These are phyloP conservation scores for Notothenia coriiceps DNA, from an alignment of 2,113 vertebrate species.

Conservation along the genomic window DNA sequence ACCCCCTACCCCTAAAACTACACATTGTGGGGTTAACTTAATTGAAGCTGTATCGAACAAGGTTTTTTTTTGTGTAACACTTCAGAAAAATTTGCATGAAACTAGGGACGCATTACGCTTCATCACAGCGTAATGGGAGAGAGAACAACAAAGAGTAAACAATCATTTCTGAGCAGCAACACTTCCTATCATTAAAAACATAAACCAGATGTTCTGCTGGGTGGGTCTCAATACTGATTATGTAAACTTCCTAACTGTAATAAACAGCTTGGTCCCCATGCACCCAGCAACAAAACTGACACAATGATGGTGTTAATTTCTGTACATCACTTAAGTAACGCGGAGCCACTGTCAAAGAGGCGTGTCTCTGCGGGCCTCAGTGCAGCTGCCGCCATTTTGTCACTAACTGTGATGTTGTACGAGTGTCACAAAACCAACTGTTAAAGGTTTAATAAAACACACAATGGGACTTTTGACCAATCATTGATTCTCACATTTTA, in stretches of 20 bases:
- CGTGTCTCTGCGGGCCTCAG: slow-evolving; percentile 31
- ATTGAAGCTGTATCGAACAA: background rate
- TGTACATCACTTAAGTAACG: slow-evolving; percentile 41
- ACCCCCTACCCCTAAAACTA: too few species aligned
- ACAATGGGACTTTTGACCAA: background rate
- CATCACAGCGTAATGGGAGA: slow-evolving; percentile 80
- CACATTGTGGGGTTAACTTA: background rate
- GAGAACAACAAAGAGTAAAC: slow-evolving; percentile 77
- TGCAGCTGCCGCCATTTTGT: slow-evolving; percentile 42
- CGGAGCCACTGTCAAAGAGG: slow-evolving; percentile 9
- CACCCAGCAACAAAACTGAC: slow-evolving; percentile 26
- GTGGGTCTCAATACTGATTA: slow-evolving; percentile 72
- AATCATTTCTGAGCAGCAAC: slow-evolving; percentile 71
- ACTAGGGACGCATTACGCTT: slow-evolving; percentile 70
- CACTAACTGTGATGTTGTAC: background rate
- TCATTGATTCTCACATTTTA: background rate
- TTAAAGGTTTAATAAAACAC: background rate
- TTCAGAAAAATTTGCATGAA: slow-evolving; percentile 55
- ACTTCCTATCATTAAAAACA: slow-evolving; percentile 79
- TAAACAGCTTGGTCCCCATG: slow-evolving; percentile 18
- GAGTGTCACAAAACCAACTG: slow-evolving; percentile 5
- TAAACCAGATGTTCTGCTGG: slow-evolving; percentile 86
- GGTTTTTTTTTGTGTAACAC: background rate
- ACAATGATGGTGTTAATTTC: slow-evolving; percentile 51
- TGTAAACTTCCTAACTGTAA: slow-evolving; percentile 51